Evolutionary conservation across 2,113 vertebrate genomes (phyloP).

Genomic region (Mola mola): DNA sequence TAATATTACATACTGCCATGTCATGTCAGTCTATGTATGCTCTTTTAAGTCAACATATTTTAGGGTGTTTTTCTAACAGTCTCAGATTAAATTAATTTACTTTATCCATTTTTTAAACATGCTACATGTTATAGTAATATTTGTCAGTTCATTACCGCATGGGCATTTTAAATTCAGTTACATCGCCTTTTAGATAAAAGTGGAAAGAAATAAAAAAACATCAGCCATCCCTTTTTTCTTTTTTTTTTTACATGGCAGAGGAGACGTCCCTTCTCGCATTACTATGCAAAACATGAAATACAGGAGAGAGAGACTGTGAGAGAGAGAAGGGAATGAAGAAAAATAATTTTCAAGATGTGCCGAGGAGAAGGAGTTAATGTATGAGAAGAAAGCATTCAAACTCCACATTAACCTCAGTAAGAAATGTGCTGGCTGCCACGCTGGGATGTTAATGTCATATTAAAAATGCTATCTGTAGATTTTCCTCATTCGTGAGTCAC

Average conservation of each 20-base stretch:
- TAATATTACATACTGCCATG: no score
- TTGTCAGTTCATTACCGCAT: no score
- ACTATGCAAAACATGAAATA: conserved; percentile 11
- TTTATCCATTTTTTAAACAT: no score
- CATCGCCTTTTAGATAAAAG: no score
- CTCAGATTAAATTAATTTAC: no score
- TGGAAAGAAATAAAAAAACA: background rate
- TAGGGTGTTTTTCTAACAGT: no score
- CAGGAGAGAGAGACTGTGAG: conserved; percentile 4
- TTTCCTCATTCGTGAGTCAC: conserved; percentile 46
- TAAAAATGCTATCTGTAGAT: conserved; percentile 51
- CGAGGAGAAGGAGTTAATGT: conserved; percentile 8
- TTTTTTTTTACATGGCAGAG: background rate
- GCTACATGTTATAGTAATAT: no score
- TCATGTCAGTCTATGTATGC: no score
- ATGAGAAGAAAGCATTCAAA: conserved; percentile 7
- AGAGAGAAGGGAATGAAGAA: conserved; percentile 3
- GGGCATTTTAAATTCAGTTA: no score
- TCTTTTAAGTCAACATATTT: no score
- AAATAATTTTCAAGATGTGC: conserved; percentile 13
- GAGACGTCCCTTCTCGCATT: conserved; percentile 8
- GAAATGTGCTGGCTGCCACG: conserved; percentile 10
- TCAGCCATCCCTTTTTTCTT: background rate
- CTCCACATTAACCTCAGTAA: conserved; percentile 17
- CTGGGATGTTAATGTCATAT: conserved; percentile 23